Percentiles rank a stretch among this genome's conserved stretches.
Evolutionary conservation across 1,140 invertebrate genomes (phyloP).

Genomic region (Laupala kohalensis): DNA sequence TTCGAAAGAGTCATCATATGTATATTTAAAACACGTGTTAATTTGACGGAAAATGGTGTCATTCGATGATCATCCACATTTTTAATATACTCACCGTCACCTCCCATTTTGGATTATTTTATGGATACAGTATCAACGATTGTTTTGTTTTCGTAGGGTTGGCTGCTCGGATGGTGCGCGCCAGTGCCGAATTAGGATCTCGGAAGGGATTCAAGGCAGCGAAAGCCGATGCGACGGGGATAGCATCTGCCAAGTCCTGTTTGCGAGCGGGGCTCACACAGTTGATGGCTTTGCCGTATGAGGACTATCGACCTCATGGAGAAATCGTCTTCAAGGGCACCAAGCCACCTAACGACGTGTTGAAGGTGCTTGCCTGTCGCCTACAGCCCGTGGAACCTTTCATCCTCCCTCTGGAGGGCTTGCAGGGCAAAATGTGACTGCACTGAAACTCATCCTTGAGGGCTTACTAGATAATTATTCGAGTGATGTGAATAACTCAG

Average conservation of each 20-base stretch:
- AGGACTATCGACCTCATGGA: neutral
- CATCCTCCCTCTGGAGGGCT: neutral
- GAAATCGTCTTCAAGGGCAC: neutral
- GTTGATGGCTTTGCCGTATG: neutral
- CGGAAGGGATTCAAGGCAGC: neutral
- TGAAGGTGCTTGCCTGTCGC: neutral
- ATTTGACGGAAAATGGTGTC: no score
- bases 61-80: no score
- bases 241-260: neutral
- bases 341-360: neutral
- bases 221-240: slow-evolving; percentile 4
- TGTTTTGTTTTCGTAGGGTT: neutral
- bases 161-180: neutral
- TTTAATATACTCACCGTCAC: no score
- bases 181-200: neutral
- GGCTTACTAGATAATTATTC: no score
- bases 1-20: no score
- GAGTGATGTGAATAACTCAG: no score
- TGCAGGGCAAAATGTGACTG: neutral
- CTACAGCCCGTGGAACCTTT: neutral
- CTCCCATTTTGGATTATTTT: no score
- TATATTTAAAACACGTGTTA: no score
- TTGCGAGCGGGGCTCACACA: neutral
- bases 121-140: no score
- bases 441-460: no score